Evolutionary conservation across 2,888 invertebrate species (phyloP).

Genomic region (Plagodis dolabraria): DNA sequence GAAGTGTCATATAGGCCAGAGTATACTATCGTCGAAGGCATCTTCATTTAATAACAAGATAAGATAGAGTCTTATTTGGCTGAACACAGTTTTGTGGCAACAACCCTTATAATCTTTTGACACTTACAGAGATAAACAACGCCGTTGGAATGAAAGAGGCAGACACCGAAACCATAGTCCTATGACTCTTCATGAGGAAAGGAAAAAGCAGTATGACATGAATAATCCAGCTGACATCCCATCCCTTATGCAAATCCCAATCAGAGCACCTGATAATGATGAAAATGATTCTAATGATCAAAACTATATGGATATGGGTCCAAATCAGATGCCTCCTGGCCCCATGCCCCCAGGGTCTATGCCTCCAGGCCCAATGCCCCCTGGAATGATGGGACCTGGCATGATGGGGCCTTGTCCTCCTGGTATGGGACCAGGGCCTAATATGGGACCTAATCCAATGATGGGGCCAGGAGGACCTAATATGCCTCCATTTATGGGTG

Average conservation of each 20-base stretch:
- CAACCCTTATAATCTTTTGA: constrained; percentile 1
- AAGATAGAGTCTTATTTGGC: too few relatives aligned
- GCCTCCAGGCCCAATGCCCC: not conserved
- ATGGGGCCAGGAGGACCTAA: constrained; percentile 50
- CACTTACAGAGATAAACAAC: constrained; percentile 62
- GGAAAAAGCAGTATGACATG: constrained; percentile 49
- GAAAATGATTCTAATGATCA: constrained; percentile 52
- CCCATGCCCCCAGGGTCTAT: constrained; percentile 7
- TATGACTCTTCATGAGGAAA: constrained; percentile 61
- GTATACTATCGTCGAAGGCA: too few relatives aligned
- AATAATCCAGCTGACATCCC: constrained; percentile 50
- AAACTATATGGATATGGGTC: constrained; percentile 44
- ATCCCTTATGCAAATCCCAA: constrained; percentile 69
- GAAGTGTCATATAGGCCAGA: too few relatives aligned
- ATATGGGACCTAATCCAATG: constrained; percentile 38
- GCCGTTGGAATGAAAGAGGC: constrained; percentile 67
- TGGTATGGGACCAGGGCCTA: constrained; percentile 49
- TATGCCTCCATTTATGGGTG: constrained; percentile 60
- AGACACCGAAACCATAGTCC: constrained; percentile 64
- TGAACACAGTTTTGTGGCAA: too few relatives aligned
- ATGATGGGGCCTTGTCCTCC: constrained; percentile 48
- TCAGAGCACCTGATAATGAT: constrained; percentile 60
- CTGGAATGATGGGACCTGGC: constrained; percentile 35
- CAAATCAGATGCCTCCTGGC: constrained; percentile 45
- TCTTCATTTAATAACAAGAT: too few relatives aligned